phyloP scores from a whole-genome alignment of 2,113 vertebrate species.

The Sterrhoptilus dennistouni region DNA sequence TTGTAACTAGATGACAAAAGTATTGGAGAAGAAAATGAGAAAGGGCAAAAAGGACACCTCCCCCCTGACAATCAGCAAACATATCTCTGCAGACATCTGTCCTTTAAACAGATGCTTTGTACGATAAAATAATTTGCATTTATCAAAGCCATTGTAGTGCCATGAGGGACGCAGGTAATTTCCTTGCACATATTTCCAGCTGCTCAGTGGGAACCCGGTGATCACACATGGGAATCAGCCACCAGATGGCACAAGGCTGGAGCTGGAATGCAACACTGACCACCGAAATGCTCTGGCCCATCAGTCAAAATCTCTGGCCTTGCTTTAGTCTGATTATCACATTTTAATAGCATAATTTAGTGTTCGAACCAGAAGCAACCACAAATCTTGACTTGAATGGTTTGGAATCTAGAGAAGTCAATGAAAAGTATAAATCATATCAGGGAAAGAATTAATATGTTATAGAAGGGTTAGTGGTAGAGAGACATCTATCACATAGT shows the following conservation, averaged over 20 bases:
- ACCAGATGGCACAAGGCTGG: not conserved
- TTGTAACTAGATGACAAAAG: not conserved
- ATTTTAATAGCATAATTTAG: not conserved
- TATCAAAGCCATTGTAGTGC: not conserved
- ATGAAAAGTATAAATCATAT: not conserved
- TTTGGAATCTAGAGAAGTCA: not conserved
- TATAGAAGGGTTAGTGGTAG: not conserved
- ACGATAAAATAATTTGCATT: not conserved
- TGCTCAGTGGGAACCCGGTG: fast-evolving
- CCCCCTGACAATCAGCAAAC: not conserved
- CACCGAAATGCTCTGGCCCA: not conserved
- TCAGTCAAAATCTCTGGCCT: not conserved
- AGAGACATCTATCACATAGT: not conserved
- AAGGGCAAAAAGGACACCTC: not conserved
- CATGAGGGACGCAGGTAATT: not conserved
- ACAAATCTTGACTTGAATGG: not conserved
- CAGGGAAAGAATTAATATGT: not conserved
- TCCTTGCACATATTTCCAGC: fast-evolving
- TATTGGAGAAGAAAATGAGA: not conserved
- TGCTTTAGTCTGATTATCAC: not conserved
- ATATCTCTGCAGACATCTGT: not conserved
- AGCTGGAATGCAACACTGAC: not conserved
- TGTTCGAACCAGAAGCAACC: not conserved
- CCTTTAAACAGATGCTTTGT: not conserved
- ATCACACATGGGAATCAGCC: not conserved